Evolutionary conservation across 2,797 vertebrate genomes (phyloP).

Genomic region (Anolis apletophallus): DNA sequence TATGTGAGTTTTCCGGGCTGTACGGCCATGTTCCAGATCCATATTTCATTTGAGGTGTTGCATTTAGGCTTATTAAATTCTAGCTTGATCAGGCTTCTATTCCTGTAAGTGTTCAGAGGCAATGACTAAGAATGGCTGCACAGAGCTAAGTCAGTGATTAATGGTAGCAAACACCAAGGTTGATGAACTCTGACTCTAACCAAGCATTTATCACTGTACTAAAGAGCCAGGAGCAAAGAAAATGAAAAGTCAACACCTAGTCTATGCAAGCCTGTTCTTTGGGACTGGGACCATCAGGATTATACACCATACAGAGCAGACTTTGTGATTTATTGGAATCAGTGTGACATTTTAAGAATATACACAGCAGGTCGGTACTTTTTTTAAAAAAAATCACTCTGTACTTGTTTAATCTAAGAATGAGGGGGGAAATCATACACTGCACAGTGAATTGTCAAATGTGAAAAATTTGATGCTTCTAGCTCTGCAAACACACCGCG

Average conservation of each 20-base stretch:
- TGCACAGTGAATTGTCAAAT: slow-evolving; percentile 54
- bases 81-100: neutral
- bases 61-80: neutral
- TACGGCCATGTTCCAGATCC: too few species aligned
- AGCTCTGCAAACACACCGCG: slow-evolving; percentile 55
- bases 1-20: too few species aligned
- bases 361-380: slow-evolving; percentile 50
- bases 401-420: slow-evolving; percentile 58
- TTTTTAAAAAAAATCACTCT: slow-evolving; percentile 35
- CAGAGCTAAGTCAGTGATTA: slow-evolving; percentile 9
- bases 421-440: slow-evolving; percentile 52
- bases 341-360: slow-evolving; percentile 46
- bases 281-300: neutral
- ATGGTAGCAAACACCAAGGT: slow-evolving; percentile 44
- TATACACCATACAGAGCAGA: neutral
- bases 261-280: slow-evolving; percentile 4
- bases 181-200: slow-evolving; percentile 47
- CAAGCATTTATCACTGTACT: slow-evolving; percentile 47
- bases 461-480: slow-evolving; percentile 68
- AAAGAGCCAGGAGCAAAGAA: slow-evolving; percentile 43
- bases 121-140: neutral
- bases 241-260: slow-evolving; percentile 10
- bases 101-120: neutral
- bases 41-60: neutral
- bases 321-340: slow-evolving; percentile 52